phyloP scores from a whole-genome alignment of 1,140 invertebrate genomes.

The Bombus waltoni region DNA sequence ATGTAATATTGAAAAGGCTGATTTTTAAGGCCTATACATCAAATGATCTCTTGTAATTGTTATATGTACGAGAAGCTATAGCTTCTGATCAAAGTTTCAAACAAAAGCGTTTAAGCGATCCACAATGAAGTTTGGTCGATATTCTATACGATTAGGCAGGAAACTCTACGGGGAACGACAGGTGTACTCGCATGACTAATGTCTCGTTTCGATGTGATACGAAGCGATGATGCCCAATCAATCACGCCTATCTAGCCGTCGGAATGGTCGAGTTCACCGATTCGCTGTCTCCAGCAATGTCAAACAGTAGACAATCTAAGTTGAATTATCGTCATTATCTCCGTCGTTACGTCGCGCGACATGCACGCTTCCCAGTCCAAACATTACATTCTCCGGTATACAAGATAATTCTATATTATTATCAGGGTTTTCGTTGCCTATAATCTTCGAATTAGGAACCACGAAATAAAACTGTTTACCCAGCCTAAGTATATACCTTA shows the following conservation, averaged over 20 bases:
- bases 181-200: conserved; percentile 58
- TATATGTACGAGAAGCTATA: background rate
- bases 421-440: too few species aligned
- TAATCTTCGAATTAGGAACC: background rate
- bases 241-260: conserved; percentile 53
- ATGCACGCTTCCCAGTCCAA: conserved; percentile 15
- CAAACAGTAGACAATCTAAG: conserved; percentile 42
- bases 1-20: background rate
- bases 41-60: background rate
- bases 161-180: conserved; percentile 40
- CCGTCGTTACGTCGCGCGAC: conserved; percentile 20
- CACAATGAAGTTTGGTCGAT: conserved; percentile 35
- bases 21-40: background rate
- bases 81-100: background rate
- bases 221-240: conserved; percentile 55
- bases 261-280: conserved; percentile 47
- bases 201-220: conserved; percentile 50
- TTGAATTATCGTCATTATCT: conserved; percentile 53
- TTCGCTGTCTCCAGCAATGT: conserved; percentile 49
- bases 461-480: background rate
- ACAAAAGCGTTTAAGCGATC: background rate
- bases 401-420: background rate
- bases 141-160: conserved; percentile 47
- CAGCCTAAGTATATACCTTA: background rate
- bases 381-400: background rate